Percentiles rank a stretch among this genome's conserved stretches.
phyloP scores from a whole-genome alignment of 2,888 invertebrate species.

The Chesias legatella region DNA sequence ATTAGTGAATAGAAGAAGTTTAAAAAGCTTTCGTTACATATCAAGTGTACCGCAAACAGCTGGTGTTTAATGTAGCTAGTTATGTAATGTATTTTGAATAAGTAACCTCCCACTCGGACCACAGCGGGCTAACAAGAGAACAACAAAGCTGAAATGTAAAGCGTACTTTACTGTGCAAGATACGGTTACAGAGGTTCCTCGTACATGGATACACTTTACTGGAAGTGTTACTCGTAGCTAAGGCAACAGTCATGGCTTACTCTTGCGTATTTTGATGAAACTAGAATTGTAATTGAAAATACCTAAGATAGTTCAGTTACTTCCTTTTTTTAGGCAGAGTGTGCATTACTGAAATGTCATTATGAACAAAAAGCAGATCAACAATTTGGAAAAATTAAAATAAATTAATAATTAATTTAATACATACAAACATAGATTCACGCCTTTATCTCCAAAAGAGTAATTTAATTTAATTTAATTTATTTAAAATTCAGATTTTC shows the following conservation, averaged over 20 bases:
- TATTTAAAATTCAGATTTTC: too few relatives aligned
- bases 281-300: too few relatives aligned
- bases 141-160: conserved; percentile 60
- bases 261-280: background rate
- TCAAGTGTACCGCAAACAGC: conserved; percentile 4
- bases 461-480: too few relatives aligned
- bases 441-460: too few relatives aligned
- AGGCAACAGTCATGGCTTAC: background rate
- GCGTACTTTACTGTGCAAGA: conserved; percentile 57
- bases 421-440: too few relatives aligned
- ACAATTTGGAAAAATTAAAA: too few relatives aligned
- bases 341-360: too few relatives aligned
- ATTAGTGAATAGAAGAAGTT: background rate
- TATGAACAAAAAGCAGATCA: too few relatives aligned
- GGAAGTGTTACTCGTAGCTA: conserved; percentile 16
- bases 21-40: conserved; percentile 8
- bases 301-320: too few relatives aligned
- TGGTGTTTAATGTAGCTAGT: conserved; percentile 16
- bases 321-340: too few relatives aligned
- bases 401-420: too few relatives aligned
- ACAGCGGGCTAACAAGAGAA: conserved; percentile 47
- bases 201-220: conserved; percentile 16
- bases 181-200: conserved; percentile 37
- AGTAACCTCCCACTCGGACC: conserved; percentile 37
- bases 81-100: conserved; percentile 38